Base-by-base conservation (phyloP, 1,140 invertebrate genomes). In the Hylaeus volcanicus region DNA sequence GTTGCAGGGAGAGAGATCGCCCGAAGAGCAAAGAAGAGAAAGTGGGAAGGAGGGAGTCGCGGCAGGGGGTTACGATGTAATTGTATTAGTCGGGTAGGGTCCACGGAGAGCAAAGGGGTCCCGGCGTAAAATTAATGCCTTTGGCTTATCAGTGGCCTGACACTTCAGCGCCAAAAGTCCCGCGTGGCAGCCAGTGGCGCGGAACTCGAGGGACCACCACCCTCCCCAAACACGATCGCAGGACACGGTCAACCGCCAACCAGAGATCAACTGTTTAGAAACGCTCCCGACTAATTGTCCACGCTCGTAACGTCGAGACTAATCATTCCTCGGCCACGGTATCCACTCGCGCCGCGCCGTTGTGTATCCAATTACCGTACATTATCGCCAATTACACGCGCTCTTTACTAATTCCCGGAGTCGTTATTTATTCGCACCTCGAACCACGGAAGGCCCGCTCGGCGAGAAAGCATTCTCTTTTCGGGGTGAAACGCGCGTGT, bases 1-100 rank as follows among this genome's bases (percentile, higher is more conserved):
- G 45, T 5, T 48, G 8, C 45, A 26, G 26, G 26, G 74, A 68
- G 77, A 79, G 74, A 72, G 55, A 26, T 11, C 51, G 51, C 1
- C 2, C 45, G 41, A 12, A 68, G 73, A 84, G 69, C 84, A 73
- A 83, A 70, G 83, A 9, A 74, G 69, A 9, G 58, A 39, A 56
- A 58, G 55, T 43, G 43, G 53, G 79, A 84, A 69, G 71, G 74
- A 43, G 58, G 55, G 68, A 82, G 65, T 87, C 81, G 90, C 87
- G 88, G 88, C 92, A 92, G 90, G 91, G 91, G 92, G 92, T 93
- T 92, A 92, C 89, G 89, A 93, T 90, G 91, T 93, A 93, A 93
- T 93, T 93, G 91, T 92, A 93, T 93, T 93, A 93, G 91, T 90
- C 86, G 86, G 81, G 75, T 80, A 88, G 89, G 88, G 89, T 88